Conservation (phyloP, 2,113 vertebrate genomes). For the Prolemur simus region DNA sequence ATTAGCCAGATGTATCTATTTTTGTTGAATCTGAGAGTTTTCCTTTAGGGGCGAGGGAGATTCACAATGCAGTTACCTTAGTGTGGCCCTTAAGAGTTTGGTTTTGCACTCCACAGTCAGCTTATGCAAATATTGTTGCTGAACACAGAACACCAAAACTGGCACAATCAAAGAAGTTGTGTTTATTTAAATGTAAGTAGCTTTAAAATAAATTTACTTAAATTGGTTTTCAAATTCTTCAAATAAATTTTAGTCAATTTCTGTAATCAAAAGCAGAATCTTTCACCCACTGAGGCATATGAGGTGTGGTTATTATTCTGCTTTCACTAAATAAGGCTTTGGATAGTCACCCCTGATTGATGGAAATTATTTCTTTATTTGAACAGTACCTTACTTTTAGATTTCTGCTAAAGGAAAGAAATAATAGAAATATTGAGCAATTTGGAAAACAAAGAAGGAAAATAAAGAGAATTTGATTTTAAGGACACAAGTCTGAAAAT, state of each 20-base stretch:
- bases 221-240: not conserved
- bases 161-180: not conserved
- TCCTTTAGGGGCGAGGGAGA: not conserved
- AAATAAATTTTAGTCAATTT: not conserved
- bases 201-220: not conserved
- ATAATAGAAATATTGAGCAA: not conserved
- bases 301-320: not conserved
- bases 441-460: not conserved
- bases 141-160: not conserved
- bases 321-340: not conserved
- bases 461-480: not conserved
- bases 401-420: not conserved
- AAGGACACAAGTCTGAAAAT: not conserved
- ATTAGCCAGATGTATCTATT: not conserved
- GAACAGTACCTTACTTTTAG: not conserved
- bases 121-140: not conserved
- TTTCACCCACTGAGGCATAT: not conserved
- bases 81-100: not conserved
- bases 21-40: not conserved
- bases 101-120: not conserved
- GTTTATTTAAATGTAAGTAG: not conserved
- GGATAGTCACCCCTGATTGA: not conserved
- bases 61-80: not conserved
- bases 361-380: not conserved
- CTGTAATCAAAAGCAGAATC: not conserved